Evolutionary conservation across 1,140 invertebrate genomes (phyloP).

Genomic region (Leptopilina boulardi): DNA sequence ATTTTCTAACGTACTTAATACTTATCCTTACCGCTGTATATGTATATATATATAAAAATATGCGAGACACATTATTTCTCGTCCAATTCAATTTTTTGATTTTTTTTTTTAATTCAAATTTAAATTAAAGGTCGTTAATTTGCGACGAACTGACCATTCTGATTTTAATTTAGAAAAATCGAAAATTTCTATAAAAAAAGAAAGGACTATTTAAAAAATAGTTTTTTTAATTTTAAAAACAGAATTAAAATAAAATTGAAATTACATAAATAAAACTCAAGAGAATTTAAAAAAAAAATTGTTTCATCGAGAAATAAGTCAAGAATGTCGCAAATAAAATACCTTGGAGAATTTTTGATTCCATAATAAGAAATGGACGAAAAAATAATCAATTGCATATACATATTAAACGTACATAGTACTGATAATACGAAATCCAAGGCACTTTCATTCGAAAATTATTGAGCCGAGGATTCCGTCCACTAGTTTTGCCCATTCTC

Average conservation of each 20-base stretch:
- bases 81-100: neutral
- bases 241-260: no score
- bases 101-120: neutral
- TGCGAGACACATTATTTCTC: slow-evolving; percentile 32
- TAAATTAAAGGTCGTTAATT: no score
- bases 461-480: slow-evolving; percentile 30
- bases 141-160: no score
- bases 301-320: no score
- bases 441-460: slow-evolving; percentile 29
- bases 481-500: slow-evolving; percentile 1
- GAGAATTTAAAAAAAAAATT: no score
- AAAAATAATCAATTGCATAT: neutral
- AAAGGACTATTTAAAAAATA: no score
- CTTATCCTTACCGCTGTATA: slow-evolving; percentile 59
- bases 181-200: no score
- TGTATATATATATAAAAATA: slow-evolving; percentile 58
- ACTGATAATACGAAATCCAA: slow-evolving; percentile 22
- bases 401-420: slow-evolving; percentile 30
- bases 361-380: neutral
- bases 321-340: no score
- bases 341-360: no score
- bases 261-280: no score
- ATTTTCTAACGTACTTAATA: slow-evolving; percentile 58
- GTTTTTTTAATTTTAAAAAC: no score
- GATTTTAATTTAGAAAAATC: no score